Base-by-base conservation (phyloP, 2,888 invertebrate genomes). In the Saturnia japonica region DNA sequence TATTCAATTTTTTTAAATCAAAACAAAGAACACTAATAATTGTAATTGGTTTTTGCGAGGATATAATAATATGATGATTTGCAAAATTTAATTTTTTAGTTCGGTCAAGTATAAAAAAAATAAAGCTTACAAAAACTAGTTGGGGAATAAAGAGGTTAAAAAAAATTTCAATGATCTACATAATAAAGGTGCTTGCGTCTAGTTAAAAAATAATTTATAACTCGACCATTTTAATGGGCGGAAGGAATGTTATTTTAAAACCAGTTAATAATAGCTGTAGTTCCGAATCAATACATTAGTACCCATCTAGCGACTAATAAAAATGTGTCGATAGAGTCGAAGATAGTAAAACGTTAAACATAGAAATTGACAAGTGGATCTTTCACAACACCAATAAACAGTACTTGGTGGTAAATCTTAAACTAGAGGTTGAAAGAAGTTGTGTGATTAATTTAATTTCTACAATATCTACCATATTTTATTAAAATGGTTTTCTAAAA, bases 251-350 rank as follows among this genome's bases (percentile, higher is more conserved):
- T 60, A 60, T 28, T 28, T n/a, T 45, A 42, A 67, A 71, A 62
- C 60, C 40, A 62, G 71, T 42, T 60, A 60, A 54, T n/a, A n/a
- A 54, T 68, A 67, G 34, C 54, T 25, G 54, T 67, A 28, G 67
- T 47, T 47, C 51, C 67, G 40, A 19, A 22, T 40, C n/a, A 42
- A 19, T 16, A 68, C 19, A 12, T n/a, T 42, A 43, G 8, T 22
- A 28, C 16, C 19, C 47, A 16, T 28, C 12, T 60, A 60, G 57
- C 57, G 6, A 60, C 25, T 60, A 6, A 51, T 47, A 51, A 47
- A 43, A 47, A 19, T 47, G 19, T 14, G 47, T 7, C 7, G 51
- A 28, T 47, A 14, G 2, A 6, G 28, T 25, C 28, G 6, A 28
- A 60, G 28, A 60, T 28, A 34, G 34, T 34, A 6, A 34, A 34